Evolutionary conservation across 2,888 invertebrate species (phyloP).

Genomic region (Petrophora chlorosata): DNA sequence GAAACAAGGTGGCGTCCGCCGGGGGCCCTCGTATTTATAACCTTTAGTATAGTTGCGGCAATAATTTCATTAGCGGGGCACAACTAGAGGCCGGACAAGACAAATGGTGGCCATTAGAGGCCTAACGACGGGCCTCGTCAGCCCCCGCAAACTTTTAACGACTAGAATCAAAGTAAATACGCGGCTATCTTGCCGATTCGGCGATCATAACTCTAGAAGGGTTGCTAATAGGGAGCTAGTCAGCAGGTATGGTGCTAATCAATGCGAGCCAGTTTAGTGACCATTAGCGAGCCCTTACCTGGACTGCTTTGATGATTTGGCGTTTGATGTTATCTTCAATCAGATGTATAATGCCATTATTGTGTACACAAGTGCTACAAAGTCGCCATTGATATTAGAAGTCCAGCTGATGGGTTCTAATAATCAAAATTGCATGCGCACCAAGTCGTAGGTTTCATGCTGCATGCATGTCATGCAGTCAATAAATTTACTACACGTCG

Average conservation of each 20-base stretch:
- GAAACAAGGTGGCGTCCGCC: constrained; percentile 79
- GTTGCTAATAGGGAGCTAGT: constrained; percentile 43
- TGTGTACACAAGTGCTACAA: too few species aligned
- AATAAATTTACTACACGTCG: too few species aligned
- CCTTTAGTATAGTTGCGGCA: constrained; percentile 83
- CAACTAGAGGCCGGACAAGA: constrained; percentile 83
- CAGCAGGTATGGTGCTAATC: constrained; percentile 64
- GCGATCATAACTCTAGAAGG: constrained; percentile 78
- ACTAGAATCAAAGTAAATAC: constrained; percentile 84
- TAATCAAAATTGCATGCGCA: too few species aligned
- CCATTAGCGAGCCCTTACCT: constrained; percentile 36
- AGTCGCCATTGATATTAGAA: too few species aligned
- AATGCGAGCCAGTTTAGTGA: constrained; percentile 47
- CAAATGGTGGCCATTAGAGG: constrained; percentile 83
- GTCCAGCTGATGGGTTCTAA: too few species aligned
- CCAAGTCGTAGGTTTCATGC: too few species aligned
- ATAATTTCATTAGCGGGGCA: constrained; percentile 84
- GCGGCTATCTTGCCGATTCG: constrained; percentile 80
- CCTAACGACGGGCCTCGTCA: constrained; percentile 81
- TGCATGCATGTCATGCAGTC: too few species aligned
- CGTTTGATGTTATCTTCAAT: constrained; percentile 25
- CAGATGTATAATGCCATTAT: too few species aligned
- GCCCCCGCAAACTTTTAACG: constrained; percentile 81
- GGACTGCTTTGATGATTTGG: constrained; percentile 18
- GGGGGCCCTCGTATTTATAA: constrained; percentile 78